Percentiles rank a stretch among this genome's conserved stretches.
phyloP scores from a whole-genome alignment of 2,797 vertebrate genomes.

The Smutsia temminckii region DNA sequence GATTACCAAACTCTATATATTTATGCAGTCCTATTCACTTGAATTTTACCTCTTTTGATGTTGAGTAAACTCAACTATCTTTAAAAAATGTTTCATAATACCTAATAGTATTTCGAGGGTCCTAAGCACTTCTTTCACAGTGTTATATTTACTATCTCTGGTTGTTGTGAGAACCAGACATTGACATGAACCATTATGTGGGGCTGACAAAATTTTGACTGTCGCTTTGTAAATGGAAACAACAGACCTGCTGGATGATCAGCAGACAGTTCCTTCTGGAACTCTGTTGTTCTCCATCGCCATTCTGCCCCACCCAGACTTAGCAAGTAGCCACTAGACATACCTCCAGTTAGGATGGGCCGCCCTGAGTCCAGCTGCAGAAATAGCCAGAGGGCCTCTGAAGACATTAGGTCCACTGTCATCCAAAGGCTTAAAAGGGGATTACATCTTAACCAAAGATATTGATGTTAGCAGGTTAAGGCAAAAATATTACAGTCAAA shows the following conservation, averaged over 20 bases:
- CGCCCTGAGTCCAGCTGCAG: background rate
- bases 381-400: background rate
- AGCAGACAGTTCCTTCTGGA: background rate
- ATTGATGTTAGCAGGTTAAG: background rate
- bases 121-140: too few relatives aligned
- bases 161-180: background rate
- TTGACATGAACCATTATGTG: background rate
- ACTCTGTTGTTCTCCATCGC: background rate
- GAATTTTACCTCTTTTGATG: background rate
- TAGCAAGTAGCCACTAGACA: background rate
- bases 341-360: background rate
- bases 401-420: background rate
- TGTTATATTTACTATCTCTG: background rate
- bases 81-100: constrained; percentile 38
- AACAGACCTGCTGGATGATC: background rate
- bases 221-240: background rate
- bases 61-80: background rate
- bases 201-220: background rate
- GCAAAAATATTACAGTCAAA: background rate
- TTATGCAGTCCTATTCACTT: background rate
- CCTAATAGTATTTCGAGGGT: background rate
- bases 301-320: background rate
- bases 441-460: background rate
- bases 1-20: background rate
- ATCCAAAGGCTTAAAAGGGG: background rate